A percentile compares a stretch with the other conserved stretches of the same genome.
Conservation (phyloP, 1,140 invertebrate species). For the Galleria mellonella region DNA sequence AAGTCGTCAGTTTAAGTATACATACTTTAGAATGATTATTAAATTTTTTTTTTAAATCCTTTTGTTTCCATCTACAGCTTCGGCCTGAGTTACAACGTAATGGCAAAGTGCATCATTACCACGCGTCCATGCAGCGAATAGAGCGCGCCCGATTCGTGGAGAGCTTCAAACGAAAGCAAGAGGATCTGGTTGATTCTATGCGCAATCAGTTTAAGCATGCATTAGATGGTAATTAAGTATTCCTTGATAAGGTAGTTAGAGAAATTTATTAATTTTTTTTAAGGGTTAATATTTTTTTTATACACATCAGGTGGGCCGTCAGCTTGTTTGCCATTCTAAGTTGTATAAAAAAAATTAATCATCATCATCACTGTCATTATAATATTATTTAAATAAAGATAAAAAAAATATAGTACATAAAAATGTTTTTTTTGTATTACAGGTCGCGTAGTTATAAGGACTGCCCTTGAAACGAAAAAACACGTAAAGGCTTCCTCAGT, state of each 20-base stretch:
- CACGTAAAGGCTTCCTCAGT: constrained; percentile 49
- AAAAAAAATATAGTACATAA: too few relatives aligned
- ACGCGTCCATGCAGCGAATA: constrained; percentile 19
- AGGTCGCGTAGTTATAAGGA: constrained; percentile 60
- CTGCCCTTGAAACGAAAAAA: constrained; percentile 63
- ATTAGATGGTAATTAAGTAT: constrained; percentile 75
- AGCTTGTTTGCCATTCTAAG: too few relatives aligned
- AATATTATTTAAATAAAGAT: too few relatives aligned
- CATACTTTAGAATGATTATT: too few relatives aligned
- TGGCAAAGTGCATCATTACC: constrained; percentile 8
- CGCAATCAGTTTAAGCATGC: constrained; percentile 74
- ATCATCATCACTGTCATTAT: too few relatives aligned
- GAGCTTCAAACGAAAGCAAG: constrained; percentile 74
- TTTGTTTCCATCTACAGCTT: constrained; percentile 21
- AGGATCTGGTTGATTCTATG: constrained; percentile 74
- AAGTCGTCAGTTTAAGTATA: too few relatives aligned
- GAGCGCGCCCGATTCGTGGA: constrained; percentile 68
- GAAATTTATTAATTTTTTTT: not conserved
- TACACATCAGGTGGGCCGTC: too few relatives aligned
- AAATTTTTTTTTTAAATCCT: too few relatives aligned
- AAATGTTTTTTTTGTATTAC: constrained; percentile 11
- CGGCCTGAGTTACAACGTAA: constrained; percentile 41
- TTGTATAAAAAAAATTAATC: too few relatives aligned
- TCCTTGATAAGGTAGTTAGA: not conserved
- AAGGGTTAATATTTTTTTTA: not conserved